Base-by-base conservation (phyloP, 2,113 vertebrate genomes). In the Plotosus lineatus region DNA sequence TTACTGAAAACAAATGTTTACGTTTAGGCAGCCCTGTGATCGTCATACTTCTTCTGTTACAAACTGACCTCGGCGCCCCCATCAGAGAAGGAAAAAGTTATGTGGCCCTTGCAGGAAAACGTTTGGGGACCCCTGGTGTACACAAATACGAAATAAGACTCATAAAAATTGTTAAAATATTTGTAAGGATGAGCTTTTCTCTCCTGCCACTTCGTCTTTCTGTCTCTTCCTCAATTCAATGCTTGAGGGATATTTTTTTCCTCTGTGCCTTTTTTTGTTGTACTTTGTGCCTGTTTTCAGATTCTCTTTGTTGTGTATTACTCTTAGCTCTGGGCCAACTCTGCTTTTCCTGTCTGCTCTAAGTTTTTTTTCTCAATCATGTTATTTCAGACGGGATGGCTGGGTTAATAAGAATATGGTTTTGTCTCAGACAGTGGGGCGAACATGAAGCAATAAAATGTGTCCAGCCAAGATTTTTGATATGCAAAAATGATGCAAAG, bases 381-480 rank as follows among this genome's bases (percentile, higher is more conserved):
- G 48, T 68, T 46, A 48, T 15, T 56, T 17, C 55, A 51, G 31
- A 53, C 15, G 40, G 66, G 26, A 12, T 44, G 51, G 44, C n/a
- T 31, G 36, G 21, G 40, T 53, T 50, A 58, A 21, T 61, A 19
- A 61, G 23, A 40, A 55, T 68, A 14, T 71, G 56, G 63, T 79
- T 65, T 50, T 75, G 11, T 46, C 40, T 66, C 46, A 66, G 10
- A 31, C 42, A 55, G 36, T 40, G 36, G 33, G 71, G 58, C 33
- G 23, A n/a, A 31, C 28, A 46, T 14, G 55, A 68, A 82, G 80
- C 80, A 82, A 77, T 82, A 82, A 76, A 42, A 58, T 72, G 53
- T 44, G 31, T 58, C 17, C 63, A 73, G 33, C 68, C 50, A 80
- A 80, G 40, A 65, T 28, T 75, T 81, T 63, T 63, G 31, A 75